Percentiles rank a stretch among this genome's conserved stretches.
These are phyloP conservation scores for Eulemur albifrons DNA, from an alignment of 2,797 vertebrate species.

Conservation along the genomic window DNA sequence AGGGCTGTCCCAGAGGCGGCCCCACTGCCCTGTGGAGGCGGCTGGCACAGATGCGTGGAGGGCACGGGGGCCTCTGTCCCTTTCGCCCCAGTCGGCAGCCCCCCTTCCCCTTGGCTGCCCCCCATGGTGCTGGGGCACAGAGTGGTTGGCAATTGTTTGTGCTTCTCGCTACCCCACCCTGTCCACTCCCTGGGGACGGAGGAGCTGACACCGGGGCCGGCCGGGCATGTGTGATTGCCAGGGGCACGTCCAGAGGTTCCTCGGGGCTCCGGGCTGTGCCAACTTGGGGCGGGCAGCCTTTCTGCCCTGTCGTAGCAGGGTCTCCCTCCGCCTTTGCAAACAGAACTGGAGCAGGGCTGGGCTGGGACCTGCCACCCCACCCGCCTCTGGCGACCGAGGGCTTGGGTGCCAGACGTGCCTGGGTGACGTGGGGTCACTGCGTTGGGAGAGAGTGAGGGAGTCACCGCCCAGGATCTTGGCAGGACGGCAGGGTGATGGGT, in stretches of 20 bases:
- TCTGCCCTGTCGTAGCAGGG: background rate
- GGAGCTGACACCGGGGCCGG: background rate
- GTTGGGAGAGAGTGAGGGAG: background rate
- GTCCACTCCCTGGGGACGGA: background rate
- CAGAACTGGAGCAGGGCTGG: background rate
- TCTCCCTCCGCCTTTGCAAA: background rate
- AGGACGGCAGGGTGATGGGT: background rate
- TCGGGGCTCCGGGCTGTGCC: fast-evolving
- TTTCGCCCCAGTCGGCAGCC: background rate
- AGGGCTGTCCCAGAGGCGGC: fast-evolving
- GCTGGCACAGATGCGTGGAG: fast-evolving
- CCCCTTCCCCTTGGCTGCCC: too few species aligned
- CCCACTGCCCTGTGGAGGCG: background rate
- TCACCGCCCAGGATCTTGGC: background rate
- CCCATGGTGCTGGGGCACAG: fast-evolving
- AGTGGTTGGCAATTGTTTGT: background rate
- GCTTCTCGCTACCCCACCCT: background rate
- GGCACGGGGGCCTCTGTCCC: fast-evolving
- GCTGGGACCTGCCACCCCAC: background rate
- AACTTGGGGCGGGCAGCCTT: background rate
- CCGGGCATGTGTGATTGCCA: background rate
- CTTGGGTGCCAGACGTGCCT: background rate
- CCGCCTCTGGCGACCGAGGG: background rate
- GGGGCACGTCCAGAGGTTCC: background rate
- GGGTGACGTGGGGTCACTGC: background rate